These are phyloP conservation scores for Meloe dianella DNA, from an alignment of 2,888 invertebrate species.

Conservation along the genomic window DNA sequence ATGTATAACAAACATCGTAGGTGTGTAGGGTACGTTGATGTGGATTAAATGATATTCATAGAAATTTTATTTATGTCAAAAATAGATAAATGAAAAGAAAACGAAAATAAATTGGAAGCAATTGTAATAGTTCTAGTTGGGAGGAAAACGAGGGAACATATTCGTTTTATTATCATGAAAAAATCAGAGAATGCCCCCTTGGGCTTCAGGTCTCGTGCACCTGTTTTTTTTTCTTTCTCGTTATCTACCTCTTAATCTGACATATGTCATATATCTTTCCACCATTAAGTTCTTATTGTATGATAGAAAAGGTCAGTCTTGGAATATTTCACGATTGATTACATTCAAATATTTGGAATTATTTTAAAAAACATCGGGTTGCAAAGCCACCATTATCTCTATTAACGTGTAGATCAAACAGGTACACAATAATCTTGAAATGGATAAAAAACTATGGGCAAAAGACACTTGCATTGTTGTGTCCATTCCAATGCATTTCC, in stretches of 20 bases:
- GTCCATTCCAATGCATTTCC: neutral
- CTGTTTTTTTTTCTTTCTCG: slow-evolving; percentile 30
- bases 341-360: neutral
- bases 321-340: slow-evolving; percentile 29
- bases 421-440: no score
- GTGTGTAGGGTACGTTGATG: neutral
- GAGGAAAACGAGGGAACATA: slow-evolving; percentile 20
- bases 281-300: slow-evolving; percentile 37
- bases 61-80: slow-evolving; percentile 13
- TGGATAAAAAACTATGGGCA: no score
- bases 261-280: slow-evolving; percentile 40
- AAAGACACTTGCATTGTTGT: no score
- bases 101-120: slow-evolving; percentile 24
- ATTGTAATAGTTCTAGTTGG: slow-evolving; percentile 22
- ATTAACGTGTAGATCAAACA: no score
- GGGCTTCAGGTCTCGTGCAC: slow-evolving; percentile 23
- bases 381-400: no score
- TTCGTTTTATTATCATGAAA: slow-evolving; percentile 21
- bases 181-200: slow-evolving; percentile 27
- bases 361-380: neutral
- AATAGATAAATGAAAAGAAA: slow-evolving; percentile 28
- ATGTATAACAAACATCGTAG: slow-evolving; percentile 2
- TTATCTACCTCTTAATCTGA: slow-evolving; percentile 36
- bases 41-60: slow-evolving; percentile 2
- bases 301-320: slow-evolving; percentile 26